Evolutionary conservation across 2,888 invertebrate genomes (phyloP).

Genomic region (Cryptocheilus praepositus): DNA sequence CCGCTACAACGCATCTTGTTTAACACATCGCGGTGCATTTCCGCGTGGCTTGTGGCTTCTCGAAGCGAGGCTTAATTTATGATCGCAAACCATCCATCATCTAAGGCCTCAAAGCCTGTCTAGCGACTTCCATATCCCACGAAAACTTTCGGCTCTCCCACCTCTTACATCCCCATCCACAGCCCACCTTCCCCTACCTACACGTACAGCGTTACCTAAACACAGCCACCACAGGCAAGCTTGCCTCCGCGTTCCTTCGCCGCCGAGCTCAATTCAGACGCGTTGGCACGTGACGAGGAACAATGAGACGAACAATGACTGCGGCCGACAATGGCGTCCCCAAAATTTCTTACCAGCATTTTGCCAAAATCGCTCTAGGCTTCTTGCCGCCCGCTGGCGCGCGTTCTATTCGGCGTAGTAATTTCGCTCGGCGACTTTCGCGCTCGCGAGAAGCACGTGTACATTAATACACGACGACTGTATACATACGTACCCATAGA

Average conservation of each 20-base stretch:
- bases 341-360: conserved; percentile 43
- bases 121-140: conserved; percentile 20
- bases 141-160: conserved; percentile 34
- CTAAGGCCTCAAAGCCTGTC: conserved; percentile 35
- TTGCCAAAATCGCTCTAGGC: conserved; percentile 51
- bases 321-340: conserved; percentile 49
- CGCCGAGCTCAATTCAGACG: conserved; percentile 28
- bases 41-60: conserved; percentile 12
- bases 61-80: conserved; percentile 49
- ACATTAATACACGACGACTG: too few species aligned
- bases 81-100: conserved; percentile 53
- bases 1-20: too few species aligned
- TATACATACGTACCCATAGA: too few species aligned
- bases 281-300: conserved; percentile 51
- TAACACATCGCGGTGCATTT: too few species aligned
- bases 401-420: conserved; percentile 10
- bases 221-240: too few species aligned
- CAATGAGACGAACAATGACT: conserved; percentile 52
- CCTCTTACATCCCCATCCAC: conserved; percentile 16
- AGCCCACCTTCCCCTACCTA: background rate
- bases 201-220: conserved; percentile 3
- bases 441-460: background rate
- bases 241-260: background rate
- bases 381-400: conserved; percentile 30
- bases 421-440: background rate